Base-by-base conservation (phyloP, 2,888 invertebrate genomes). In the Oscheius onirici region DNA sequence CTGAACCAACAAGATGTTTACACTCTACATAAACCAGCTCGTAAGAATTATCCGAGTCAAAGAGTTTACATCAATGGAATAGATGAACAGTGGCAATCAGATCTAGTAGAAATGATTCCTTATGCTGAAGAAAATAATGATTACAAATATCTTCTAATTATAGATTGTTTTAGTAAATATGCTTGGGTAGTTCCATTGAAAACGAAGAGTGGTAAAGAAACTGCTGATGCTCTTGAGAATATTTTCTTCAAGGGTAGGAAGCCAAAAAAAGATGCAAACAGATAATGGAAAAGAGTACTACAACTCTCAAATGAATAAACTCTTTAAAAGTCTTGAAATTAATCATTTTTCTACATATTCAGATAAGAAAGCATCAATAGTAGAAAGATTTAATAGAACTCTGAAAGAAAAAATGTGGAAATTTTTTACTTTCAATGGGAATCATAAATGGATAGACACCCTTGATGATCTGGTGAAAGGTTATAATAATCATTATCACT, bases 71-170 rank as follows among this genome's bases (percentile, higher is more conserved):
- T 77, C 34, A 57, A 52, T 61, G 69, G 65, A 34, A 75, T 69
- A 46, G 78, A 78, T 76, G 73, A 78, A 17, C 78, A 78, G 65
- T 78, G 78, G 77, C 78, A 78, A 73, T 76, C 78, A 46, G 78
- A 78, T 73, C 73, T 81, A 8, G 78, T 77, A 51, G 76, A 74
- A 74, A 81, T 81, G 81, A 73, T 79, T 57, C 72, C 71, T 6
- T 81, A 81, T 55, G 41, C 75, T 15, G 58, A 71, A 60, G 81
- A 81, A 73, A 81, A 81, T 79, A 57, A 78, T 22, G 73, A 51
- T 49, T 73, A 51, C 66, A 78, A 57, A 41, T 78, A 78, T 61
- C 69, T 71, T 46, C 26, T 71, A 49, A 71, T 57, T 15, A 71
- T 70, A 54, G 58, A 71, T 74, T 78, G 77, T 75, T 77, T 77